phyloP scores from a whole-genome alignment of 1,140 invertebrate species.

The Zaprionus lachaisei region DNA sequence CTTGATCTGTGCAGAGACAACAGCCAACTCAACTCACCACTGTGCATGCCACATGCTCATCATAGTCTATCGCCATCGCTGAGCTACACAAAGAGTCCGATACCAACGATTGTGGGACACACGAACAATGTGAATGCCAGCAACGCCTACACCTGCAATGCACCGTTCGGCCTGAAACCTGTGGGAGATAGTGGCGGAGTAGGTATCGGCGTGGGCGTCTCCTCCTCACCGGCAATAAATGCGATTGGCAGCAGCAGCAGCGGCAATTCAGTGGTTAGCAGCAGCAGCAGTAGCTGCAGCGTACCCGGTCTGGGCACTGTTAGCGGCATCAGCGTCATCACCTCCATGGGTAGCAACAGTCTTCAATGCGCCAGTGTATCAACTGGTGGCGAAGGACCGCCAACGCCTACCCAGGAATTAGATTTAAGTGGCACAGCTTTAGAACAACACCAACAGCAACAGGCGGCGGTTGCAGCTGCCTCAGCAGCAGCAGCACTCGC shows the following conservation, averaged over 20 bases:
- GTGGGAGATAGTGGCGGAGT: slow-evolving; percentile 47
- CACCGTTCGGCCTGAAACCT: slow-evolving; percentile 68
- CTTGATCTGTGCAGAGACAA: slow-evolving; percentile 62
- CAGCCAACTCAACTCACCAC: slow-evolving; percentile 74
- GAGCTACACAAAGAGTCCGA: slow-evolving; percentile 79
- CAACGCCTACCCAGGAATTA: slow-evolving; percentile 86
- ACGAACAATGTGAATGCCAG: slow-evolving; percentile 71
- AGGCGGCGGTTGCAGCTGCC: slow-evolving; percentile 45
- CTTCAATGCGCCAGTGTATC: slow-evolving; percentile 52
- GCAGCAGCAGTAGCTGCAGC: slow-evolving; percentile 43
- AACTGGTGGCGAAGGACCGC: slow-evolving; percentile 84
- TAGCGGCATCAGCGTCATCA: slow-evolving; percentile 76
- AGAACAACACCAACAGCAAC: slow-evolving; percentile 80
- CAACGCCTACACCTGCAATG: slow-evolving; percentile 75
- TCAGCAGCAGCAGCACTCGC: slow-evolving; percentile 45
- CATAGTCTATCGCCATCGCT: slow-evolving; percentile 79
- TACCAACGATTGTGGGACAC: slow-evolving; percentile 74
- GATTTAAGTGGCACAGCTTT: slow-evolving; percentile 78
- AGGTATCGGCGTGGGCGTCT: slow-evolving; percentile 28
- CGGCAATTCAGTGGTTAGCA: slow-evolving; percentile 33
- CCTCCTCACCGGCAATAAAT: slow-evolving; percentile 52
- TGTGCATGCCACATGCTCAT: slow-evolving; percentile 77
- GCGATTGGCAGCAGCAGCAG: slow-evolving; percentile 26
- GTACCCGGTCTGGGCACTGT: slow-evolving; percentile 65
- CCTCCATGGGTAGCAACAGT: slow-evolving; percentile 77